These are phyloP conservation scores for Cepphus grylle DNA, from an alignment of 2,113 vertebrate species.

Conservation along the genomic window DNA sequence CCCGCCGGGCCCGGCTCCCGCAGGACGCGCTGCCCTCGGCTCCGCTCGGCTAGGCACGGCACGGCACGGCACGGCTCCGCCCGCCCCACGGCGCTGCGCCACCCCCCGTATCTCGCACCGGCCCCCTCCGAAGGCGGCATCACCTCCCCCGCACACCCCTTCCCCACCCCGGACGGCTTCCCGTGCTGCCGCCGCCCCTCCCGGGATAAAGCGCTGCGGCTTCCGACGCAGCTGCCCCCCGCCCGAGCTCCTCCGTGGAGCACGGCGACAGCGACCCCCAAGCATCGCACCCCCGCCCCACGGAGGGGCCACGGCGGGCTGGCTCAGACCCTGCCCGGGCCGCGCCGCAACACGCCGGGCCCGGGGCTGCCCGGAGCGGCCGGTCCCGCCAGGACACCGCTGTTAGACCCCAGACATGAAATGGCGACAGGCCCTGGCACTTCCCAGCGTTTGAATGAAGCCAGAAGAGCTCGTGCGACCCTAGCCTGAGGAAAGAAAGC, in stretches of 20 bases:
- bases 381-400: too few relatives aligned
- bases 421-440: too few relatives aligned
- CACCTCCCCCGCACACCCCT: background rate
- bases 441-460: background rate
- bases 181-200: background rate
- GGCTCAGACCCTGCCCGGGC: too few relatives aligned
- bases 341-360: background rate
- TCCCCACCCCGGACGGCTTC: too few relatives aligned
- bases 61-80: background rate
- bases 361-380: too few relatives aligned
- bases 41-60: background rate
- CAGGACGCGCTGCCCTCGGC: background rate
- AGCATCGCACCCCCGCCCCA: background rate
- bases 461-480: background rate
- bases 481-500: background rate
- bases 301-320: background rate
- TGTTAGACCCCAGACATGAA: background rate
- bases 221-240: too few relatives aligned
- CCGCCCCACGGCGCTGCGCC: background rate
- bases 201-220: background rate
- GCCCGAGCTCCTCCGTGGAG: background rate
- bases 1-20: too few relatives aligned
- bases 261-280: background rate
- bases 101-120: background rate
- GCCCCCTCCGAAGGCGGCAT: background rate